Base-by-base conservation (phyloP, 1,140 invertebrate species). In the Agrilus planipennis region DNA sequence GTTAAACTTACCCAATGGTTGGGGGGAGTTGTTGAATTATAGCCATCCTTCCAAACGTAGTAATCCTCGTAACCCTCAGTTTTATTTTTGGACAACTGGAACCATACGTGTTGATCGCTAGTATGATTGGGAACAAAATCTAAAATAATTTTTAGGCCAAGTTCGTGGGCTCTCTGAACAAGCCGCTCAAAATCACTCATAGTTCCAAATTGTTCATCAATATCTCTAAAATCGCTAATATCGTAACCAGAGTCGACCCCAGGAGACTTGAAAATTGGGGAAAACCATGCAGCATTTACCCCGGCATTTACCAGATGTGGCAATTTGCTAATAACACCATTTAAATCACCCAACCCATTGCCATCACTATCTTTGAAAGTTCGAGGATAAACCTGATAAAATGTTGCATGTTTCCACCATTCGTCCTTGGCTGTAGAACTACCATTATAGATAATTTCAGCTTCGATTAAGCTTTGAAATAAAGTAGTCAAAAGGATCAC, bases 81-180 rank as follows among this genome's bases (percentile, higher is more conserved):
- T 36, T 60, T 66, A n/a, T 67, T 57, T 1, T 64, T 58, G 0
- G 85, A 88, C 38, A 76, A 70, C 14, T 64, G 36, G 53, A 90
- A 91, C 87, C 87, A 90, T 34, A 72, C 62, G 46, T 84, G 81
- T 42, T 82, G 57, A 54, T 84, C 73, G 48, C 83, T 85, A 0
- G 81, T 79, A 57, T 90, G 84, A 64, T 91, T 91, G 2, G 86
- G 86, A n/a, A 90, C 79, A 52, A 90, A 78, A 55, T 92, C 88
- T 58, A 91, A 55, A 11, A 92, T 66, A 2, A 91, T 55, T 59
- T 81, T 83, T 19, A 90, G 70, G 22, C 73, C 84, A 12, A 69
- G 51, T 19, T 66, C 54, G 46, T 80, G 72, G 2, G 77, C 75
- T 34, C 61, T 63, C 10, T 62, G 60, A 0, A 81, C 50, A 29